These are phyloP conservation scores for Antedon mediterranea DNA, from an alignment of 53 echinoderm and acorn worm genomes.

Conservation along the genomic window DNA sequence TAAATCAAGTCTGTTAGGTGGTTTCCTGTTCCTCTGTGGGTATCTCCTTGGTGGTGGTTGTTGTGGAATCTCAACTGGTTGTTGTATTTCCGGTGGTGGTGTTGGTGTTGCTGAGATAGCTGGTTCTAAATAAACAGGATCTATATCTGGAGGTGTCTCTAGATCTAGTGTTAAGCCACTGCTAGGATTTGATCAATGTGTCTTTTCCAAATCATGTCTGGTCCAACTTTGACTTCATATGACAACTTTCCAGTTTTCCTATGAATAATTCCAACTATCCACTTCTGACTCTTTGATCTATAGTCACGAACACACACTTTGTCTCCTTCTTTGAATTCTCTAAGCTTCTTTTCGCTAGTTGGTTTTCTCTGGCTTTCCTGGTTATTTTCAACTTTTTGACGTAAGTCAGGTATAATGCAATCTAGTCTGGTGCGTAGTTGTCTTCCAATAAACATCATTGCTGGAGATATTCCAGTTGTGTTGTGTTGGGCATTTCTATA, in stretches of 20 bases:
- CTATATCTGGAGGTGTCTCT: too few relatives aligned
- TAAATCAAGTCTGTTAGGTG: too few relatives aligned
- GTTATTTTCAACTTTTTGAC: background rate
- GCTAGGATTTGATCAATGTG: constrained; percentile 19
- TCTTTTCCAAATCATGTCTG: constrained; percentile 18
- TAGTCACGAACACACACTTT: constrained; percentile 17
- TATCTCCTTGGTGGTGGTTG: too few relatives aligned
- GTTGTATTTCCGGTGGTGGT: too few relatives aligned
- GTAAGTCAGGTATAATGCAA: background rate
- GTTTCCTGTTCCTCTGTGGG: too few relatives aligned
- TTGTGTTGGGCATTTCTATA: background rate
- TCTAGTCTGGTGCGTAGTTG: background rate
- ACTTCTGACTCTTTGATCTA: constrained; percentile 3
- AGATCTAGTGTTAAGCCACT: too few relatives aligned
- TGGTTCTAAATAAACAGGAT: too few relatives aligned
- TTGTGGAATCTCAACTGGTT: too few relatives aligned
- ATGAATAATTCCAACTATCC: constrained; percentile 17
- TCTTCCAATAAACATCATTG: background rate
- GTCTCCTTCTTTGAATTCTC: constrained; percentile 8
- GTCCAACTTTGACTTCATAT: constrained; percentile 19
- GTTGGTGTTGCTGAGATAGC: too few relatives aligned
- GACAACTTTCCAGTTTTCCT: constrained; percentile 20
- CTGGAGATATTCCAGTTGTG: background rate
- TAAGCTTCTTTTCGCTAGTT: background rate
- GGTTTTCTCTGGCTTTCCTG: background rate